A percentile compares a stretch with the other conserved stretches of the same genome.
These are phyloP conservation scores for Drosophila albomicans DNA, from an alignment of 1,140 invertebrate species.

Conservation along the genomic window DNA sequence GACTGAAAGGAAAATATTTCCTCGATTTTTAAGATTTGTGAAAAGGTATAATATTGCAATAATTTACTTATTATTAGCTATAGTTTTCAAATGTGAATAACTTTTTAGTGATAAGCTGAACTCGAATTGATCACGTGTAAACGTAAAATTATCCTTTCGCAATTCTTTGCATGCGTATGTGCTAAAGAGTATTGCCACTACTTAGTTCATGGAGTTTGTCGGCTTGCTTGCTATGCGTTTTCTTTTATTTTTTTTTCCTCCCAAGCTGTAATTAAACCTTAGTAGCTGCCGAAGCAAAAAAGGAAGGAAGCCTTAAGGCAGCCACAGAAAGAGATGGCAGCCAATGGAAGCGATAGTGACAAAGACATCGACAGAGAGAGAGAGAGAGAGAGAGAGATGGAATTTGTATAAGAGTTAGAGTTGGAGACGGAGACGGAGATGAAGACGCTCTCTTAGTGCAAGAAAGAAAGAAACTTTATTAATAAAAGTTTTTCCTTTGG, in stretches of 20 bases:
- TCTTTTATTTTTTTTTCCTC: conserved; percentile 15
- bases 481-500: conserved; percentile 83
- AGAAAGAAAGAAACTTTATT: conserved; percentile 80
- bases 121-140: background rate
- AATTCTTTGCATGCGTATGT: conserved; percentile 47
- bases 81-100: too few relatives aligned
- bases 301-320: conserved; percentile 58
- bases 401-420: background rate
- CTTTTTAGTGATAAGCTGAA: background rate
- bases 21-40: too few relatives aligned
- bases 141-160: background rate
- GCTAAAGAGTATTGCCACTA: conserved; percentile 44
- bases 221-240: conserved; percentile 9
- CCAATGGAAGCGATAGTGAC: background rate
- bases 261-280: conserved; percentile 72
- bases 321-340: conserved; percentile 3
- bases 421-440: conserved; percentile 8
- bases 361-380: background rate
- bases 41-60: too few relatives aligned
- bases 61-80: too few relatives aligned
- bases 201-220: conserved; percentile 28
- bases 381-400: background rate
- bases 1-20: too few relatives aligned
- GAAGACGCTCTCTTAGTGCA: conserved; percentile 27
- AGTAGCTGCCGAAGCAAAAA: conserved; percentile 48